Percentiles rank a stretch among this genome's conserved stretches.
These are phyloP conservation scores for Blastobasis adustella DNA, from an alignment of 2,888 invertebrate species.

Conservation along the genomic window DNA sequence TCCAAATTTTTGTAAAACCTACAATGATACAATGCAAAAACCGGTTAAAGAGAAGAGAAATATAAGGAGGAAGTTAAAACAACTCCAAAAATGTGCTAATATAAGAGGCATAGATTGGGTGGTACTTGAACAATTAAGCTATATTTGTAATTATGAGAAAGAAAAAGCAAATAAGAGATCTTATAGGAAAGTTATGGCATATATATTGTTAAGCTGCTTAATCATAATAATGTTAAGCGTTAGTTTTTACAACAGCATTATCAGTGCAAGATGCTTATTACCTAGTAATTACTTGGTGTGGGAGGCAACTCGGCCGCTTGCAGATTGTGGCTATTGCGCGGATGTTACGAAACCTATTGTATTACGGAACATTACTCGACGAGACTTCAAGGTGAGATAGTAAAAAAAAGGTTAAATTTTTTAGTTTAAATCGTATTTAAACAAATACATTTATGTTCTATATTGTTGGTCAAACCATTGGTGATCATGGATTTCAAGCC, in stretches of 20 bases:
- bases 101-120: slow-evolving; percentile 34
- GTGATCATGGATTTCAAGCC: too few species aligned
- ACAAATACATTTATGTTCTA: too few species aligned
- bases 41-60: slow-evolving; percentile 17
- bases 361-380: slow-evolving; percentile 79
- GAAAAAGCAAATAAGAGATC: slow-evolving; percentile 24
- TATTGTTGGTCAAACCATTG: too few species aligned
- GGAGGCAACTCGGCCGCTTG: slow-evolving; percentile 90
- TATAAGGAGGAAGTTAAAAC: slow-evolving; percentile 26
- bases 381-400: slow-evolving; percentile 76
- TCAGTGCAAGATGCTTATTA: slow-evolving; percentile 82
- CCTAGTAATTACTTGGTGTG: slow-evolving; percentile 90
- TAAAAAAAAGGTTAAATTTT: background rate
- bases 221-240: slow-evolving; percentile 34
- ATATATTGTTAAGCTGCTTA: slow-evolving; percentile 28
- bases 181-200: slow-evolving; percentile 31
- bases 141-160: slow-evolving; percentile 33
- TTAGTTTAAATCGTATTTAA: background rate
- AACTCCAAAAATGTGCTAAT: slow-evolving; percentile 41
- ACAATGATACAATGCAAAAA: slow-evolving; percentile 14
- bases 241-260: slow-evolving; percentile 40
- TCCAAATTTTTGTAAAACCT: background rate
- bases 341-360: slow-evolving; percentile 80
- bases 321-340: slow-evolving; percentile 86
- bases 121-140: slow-evolving; percentile 36